Base-by-base conservation (phyloP, 2,113 vertebrate genomes). In the Felis chaus region DNA sequence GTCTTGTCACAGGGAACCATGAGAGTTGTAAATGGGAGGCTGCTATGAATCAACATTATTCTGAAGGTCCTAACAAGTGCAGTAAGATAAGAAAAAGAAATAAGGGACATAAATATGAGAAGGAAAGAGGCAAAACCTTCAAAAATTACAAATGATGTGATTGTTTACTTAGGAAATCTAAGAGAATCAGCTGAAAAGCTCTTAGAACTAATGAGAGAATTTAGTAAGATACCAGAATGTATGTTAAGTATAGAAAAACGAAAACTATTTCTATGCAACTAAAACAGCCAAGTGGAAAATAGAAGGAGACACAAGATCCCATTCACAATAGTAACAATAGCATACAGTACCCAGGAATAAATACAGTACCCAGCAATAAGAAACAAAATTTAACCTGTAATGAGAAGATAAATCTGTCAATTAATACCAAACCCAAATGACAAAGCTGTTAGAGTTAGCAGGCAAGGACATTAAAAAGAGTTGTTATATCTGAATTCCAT, bases 141-240 rank as follows among this genome's bases (percentile, higher is more conserved):
- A 92, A 87, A 39, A 86, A 97, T 81, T 89, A 73, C n/a, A 83
- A 88, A 88, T 80, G 74, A 45, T 12, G 21, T 55, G 55, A 39
- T 79, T 94, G 33, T 83, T 95, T 65, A 89, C 55, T 79, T 96
- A 93, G 73, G 76, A 97, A 90, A 73, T 83, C 27, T 57, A 50
- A 73, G 57, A 90, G 57, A 92, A 78, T 81, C 36, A 45, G 16
- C 33, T 87, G 69, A 88, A 87, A 95, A 63, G 41, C 63, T 84
- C 16, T 39, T 66, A 87, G 87, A 88, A 74, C 41, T 65, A 85
- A 13, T 12, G 63, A 76, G 65, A 79, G 53, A 92, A 79, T 73
- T 81, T 61, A 36, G 33, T 63, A 81, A 92, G 55, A 36, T 31
- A 94, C 31, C n/a, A 27, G 33, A 87, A 78, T 45, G 88, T n/a